Evolutionary conservation across 92 coral and sea anemone species (phyloP).

Genomic region (Palythoa caribaeorum): DNA sequence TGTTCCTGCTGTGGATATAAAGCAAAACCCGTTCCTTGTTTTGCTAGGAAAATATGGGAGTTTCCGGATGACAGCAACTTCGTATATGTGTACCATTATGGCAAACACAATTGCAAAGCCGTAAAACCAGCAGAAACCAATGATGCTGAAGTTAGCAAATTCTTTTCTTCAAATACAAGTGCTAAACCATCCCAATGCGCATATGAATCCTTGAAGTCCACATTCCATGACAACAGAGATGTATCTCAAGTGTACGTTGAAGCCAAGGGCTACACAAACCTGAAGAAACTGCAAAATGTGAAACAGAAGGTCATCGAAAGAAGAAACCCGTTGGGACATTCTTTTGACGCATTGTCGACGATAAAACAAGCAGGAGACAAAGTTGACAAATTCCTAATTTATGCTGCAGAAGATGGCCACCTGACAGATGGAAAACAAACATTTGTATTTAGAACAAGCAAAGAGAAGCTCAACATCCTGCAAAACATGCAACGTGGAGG

Average conservation of each 20-base stretch:
- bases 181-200: conserved; percentile 65
- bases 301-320: conserved; percentile 53
- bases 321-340: conserved; percentile 56
- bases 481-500: conserved; percentile 58
- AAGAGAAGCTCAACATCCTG: conserved; percentile 53
- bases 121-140: conserved; percentile 42
- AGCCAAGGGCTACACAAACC: conserved; percentile 52
- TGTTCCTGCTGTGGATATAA: conserved; percentile 53
- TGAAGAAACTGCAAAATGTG: conserved; percentile 52
- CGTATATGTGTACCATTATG: conserved; percentile 57
- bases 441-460: conserved; percentile 53
- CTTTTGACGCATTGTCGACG: conserved; percentile 54
- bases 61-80: conserved; percentile 43
- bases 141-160: conserved; percentile 43
- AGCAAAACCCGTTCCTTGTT: conserved; percentile 35
- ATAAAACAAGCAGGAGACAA: conserved; percentile 58
- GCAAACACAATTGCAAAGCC: conserved; percentile 50
- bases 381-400: conserved; percentile 52
- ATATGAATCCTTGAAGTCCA: conserved; percentile 42
- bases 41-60: conserved; percentile 59
- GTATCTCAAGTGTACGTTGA: conserved; percentile 47
- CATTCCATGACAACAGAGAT: conserved; percentile 41
- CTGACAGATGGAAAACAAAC: conserved; percentile 44
- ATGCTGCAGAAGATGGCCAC: conserved; percentile 54
- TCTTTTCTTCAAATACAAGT: conserved; percentile 41